Base-by-base conservation (phyloP, 2,113 vertebrate species). In the Podilymbus podiceps region DNA sequence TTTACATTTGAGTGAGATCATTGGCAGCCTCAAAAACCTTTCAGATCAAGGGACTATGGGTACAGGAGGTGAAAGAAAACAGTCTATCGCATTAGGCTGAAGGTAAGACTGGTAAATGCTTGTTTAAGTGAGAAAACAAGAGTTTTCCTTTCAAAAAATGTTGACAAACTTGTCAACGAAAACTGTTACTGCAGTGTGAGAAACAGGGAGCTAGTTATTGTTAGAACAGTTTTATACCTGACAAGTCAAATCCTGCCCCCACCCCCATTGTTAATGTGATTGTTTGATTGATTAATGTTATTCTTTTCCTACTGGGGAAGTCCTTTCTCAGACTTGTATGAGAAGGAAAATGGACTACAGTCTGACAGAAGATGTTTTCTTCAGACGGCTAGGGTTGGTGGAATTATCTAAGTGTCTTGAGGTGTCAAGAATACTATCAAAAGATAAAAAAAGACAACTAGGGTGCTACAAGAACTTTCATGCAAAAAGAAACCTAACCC, bases 231-330 rank as follows among this genome's bases (percentile, higher is more conserved):
- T 89, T 76, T 68, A 12, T n/a, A 66, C 17, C 6, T 77, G 33
- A 30, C 5, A 80, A 56, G 15, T 11, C n/a, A 69, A 59, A 58
- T 9, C 14, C 5, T 77, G 11, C 3, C 4, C 7, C 24, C 6
- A 30, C 1, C 2, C 5, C 2, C 3, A 1, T 4, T 53, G 5
- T 44, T 79, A 75, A 19, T 47, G 12, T 19, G 5, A 38, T 78
- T 77, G 13, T 27, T 72, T 81, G 66, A 58, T 52, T 81, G 15
- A 56, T 85, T 77, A 68, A 66, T 52, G 11, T 67, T n/a, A 42
- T 21, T 18, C 2, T 44, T 68, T 71, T 66, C 21, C 23, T 44
- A 8, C 16, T 49, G 30, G 2, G 4, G 16, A 83, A 78, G 23
- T 50, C 5, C 25, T 68, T 89, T 64, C 17, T 50, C 20, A 73